Evolutionary conservation across 2,888 invertebrate species (phyloP).

Genomic region (Criorhina ranunculi): DNA sequence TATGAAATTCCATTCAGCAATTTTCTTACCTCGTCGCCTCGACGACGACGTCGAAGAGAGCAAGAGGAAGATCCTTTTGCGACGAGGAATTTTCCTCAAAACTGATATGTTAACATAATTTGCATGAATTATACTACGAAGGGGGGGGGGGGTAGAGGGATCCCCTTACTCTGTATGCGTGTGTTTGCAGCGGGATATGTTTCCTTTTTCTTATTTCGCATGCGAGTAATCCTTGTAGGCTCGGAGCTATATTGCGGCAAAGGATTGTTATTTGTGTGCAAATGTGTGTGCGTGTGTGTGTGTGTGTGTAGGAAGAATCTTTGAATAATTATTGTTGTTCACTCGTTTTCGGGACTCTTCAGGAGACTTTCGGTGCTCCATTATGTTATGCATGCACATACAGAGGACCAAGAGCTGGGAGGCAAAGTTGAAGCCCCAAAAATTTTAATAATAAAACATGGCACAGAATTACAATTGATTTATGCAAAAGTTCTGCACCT

Average conservation of each 20-base stretch:
- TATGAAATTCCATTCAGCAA: conserved; percentile 71
- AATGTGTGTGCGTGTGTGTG: conserved; percentile 23
- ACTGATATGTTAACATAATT: conserved; percentile 76
- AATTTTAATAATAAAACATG: conserved; percentile 77
- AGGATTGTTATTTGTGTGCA: conserved; percentile 73
- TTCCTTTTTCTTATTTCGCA: conserved; percentile 30
- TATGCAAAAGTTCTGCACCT: conserved; percentile 77
- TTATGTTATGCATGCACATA: conserved; percentile 12
- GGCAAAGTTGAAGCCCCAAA: conserved; percentile 70
- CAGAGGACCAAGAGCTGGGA: conserved; percentile 23
- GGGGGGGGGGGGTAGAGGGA: conserved; percentile 36
- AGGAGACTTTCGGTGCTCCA: conserved; percentile 1
- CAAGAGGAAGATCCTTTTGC: conserved; percentile 57
- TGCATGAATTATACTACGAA: conserved; percentile 69
- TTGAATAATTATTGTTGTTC: conserved; percentile 75
- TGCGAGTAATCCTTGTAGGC: conserved; percentile 72
- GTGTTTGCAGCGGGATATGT: conserved; percentile 17
- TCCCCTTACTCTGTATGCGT: conserved; percentile 26
- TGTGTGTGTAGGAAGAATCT: conserved; percentile 63
- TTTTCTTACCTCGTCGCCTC: conserved; percentile 54
- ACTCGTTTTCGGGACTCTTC: conserved; percentile 33
- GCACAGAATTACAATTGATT: conserved; percentile 76
- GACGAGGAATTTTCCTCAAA: conserved; percentile 67
- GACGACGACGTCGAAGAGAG: too few species aligned
- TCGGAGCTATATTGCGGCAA: conserved; percentile 70